A percentile compares a stretch with the other conserved stretches of the same genome.
These are phyloP conservation scores for Mesoclemmys tuberculata DNA, from an alignment of 2,113 vertebrate genomes.

Conservation along the genomic window DNA sequence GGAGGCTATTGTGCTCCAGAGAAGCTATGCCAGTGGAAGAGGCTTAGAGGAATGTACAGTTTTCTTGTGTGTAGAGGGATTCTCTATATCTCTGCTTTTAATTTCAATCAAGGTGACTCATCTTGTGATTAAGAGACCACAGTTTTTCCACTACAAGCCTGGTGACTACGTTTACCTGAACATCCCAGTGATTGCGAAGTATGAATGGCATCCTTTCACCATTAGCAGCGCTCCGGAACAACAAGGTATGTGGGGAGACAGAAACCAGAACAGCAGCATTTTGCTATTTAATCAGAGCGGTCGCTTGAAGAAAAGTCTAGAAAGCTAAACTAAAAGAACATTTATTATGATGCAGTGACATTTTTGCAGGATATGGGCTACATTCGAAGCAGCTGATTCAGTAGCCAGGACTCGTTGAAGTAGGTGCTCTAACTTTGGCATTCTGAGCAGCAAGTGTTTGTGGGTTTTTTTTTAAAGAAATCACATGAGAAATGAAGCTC, in stretches of 20 bases:
- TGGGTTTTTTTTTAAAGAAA: neutral
- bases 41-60: accelerated
- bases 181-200: constrained; percentile 87
- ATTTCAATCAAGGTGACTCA: constrained; percentile 86
- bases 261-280: too few relatives aligned
- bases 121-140: constrained; percentile 86
- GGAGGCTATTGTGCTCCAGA: accelerated
- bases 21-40: accelerated
- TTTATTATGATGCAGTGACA: neutral
- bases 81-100: neutral
- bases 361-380: neutral
- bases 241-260: constrained; percentile 72
- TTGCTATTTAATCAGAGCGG: neutral
- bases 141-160: constrained; percentile 88
- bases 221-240: constrained; percentile 95
- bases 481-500: neutral
- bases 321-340: neutral
- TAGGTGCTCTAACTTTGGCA: neutral
- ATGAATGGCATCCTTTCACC: constrained; percentile 94
- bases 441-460: neutral
- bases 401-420: neutral
- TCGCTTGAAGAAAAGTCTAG: neutral
- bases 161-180: constrained; percentile 94
- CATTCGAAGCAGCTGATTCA: neutral
- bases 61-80: neutral